Base-by-base conservation (phyloP, 2,113 vertebrate genomes). In the Micromys minutus region DNA sequence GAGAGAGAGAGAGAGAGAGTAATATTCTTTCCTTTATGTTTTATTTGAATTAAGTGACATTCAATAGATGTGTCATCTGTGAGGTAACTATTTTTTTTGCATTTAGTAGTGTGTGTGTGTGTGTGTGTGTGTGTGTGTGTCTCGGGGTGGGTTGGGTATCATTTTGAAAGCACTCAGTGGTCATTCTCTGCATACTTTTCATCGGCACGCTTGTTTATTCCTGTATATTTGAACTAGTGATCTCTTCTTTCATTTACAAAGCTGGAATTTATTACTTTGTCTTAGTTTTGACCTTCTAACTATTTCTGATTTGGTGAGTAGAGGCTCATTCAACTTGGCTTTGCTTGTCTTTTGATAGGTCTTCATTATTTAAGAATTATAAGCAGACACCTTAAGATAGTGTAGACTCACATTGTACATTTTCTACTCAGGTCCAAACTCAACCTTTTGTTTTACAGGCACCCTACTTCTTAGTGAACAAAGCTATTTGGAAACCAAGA, bases 231-330 rank as follows among this genome's bases (percentile, higher is more conserved):
- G 52, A 24, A 39, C 55, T n/a, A 5, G 13, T 81, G 55, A 39
- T 77, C 29, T 74, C 55, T 16, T 52, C 3, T 89, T 95, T 61
- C 45, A 80, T 75, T 87, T 81, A 59, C 52, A 22, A 17, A 17
- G 6, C 57, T 47, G 21, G 15, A 24, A 85, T 91, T 47, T 52
- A n/a, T 45, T 52, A 31, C 39, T 87, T 47, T 45, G 2, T 31
- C 67, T 84, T 88, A 59, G 87, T 93, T 94, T 65, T 88, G 61
- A 90, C 52, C 52, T 95, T 94, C 29, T 90, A 74, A 17, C 77
- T 52, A 80, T 88, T 21, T 52, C 31, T 63, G 24, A 88, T 57
- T 75, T 93, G 57, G 8, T 26, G 7, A 36, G 1, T 61, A 5
- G 45, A 59, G 75, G 7, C 31, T 1, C 74, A 39, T 87, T 90